phyloP scores from a whole-genome alignment of 2,888 invertebrate genomes.

The Drosophila yooni region DNA sequence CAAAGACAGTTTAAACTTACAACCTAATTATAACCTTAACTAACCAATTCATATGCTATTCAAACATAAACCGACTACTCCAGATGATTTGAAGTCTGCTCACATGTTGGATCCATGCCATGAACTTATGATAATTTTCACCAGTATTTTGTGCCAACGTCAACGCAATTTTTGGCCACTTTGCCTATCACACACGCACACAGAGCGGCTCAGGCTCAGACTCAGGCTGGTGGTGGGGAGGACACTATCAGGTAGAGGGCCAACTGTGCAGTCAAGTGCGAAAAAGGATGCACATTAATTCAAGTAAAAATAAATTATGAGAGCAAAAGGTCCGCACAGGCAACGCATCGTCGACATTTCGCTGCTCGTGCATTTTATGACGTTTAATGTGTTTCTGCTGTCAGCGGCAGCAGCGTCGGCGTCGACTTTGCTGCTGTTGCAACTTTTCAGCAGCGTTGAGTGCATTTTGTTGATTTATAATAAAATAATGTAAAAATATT shows the following conservation, averaged over 20 bases:
- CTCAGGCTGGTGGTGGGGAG: background rate
- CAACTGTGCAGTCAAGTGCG: constrained; percentile 78
- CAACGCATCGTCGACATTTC: constrained; percentile 61
- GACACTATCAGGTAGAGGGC: constrained; percentile 72
- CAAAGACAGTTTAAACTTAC: background rate
- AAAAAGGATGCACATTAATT: constrained; percentile 81
- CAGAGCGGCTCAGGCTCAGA: background rate
- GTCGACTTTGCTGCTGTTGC: constrained; percentile 51
- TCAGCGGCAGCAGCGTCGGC: constrained; percentile 72
- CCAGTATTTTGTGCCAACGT: constrained; percentile 65
- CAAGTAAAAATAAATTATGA: constrained; percentile 80
- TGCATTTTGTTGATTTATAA: constrained; percentile 83
- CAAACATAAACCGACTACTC: background rate
- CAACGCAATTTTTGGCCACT: constrained; percentile 61
- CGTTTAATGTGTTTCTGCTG: constrained; percentile 82
- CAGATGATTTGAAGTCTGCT: constrained; percentile 3
- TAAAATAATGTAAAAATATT: constrained; percentile 83
- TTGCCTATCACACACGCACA: constrained; percentile 51
- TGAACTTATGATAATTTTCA: constrained; percentile 68
- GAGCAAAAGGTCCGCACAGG: constrained; percentile 53
- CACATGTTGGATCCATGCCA: constrained; percentile 21
- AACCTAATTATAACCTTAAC: background rate
- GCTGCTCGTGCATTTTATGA: constrained; percentile 80
- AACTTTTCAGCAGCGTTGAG: constrained; percentile 73
- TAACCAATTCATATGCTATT: background rate